Evolutionary conservation across 2,113 vertebrate species (phyloP), one percentile per base, ranked within the genome.

Genomic region (Atractosteus spatula): DNA sequence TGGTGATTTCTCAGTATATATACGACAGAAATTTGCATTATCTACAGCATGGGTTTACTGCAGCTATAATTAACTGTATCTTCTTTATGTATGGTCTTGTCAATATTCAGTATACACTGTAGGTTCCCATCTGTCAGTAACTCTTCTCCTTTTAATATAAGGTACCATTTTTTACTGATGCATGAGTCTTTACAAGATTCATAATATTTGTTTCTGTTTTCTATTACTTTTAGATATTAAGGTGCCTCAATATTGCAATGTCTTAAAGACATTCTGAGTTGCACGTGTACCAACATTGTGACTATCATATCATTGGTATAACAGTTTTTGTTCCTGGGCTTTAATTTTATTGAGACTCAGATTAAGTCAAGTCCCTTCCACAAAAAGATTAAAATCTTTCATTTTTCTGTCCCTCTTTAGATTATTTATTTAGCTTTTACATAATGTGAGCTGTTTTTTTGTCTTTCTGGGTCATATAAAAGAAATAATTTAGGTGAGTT

Each of bases 101-200:
- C 47, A 42, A 66, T 66, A 10, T 66, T 14, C 64, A 66, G 64
- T 66, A 66, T 51, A 51, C 43, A 66, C 42, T 66, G 43, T 66
- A 16, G n/a, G 64, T 47, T 66, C 42, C 42, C 64, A 66, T 66
- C 64, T 66, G 64, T 66, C 64, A 12, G 45, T 14, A 66, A 44
- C 64, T 44, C 64, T 45, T 66, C n/a, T 14, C 45, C 64, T 44
- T 66, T 66, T 44, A 47, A 13, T 3, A 47, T 47, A 66, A 47
- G 64, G 41, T n/a, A 44, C 44, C 41, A 47, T 7, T 66, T 1
- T 41, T 41, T 16, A 44, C 43, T 42, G 29, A 16, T 42, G 43
- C 64, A 66, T 66, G 64, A 66, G 43, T 11, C 43, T 10, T 42
- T 45, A 14, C 13, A 45, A 66, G 63, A 43, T 43, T 66, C 13